Conservation (phyloP, 1,140 invertebrate species). For the Rhagoletis pomonella region DNA sequence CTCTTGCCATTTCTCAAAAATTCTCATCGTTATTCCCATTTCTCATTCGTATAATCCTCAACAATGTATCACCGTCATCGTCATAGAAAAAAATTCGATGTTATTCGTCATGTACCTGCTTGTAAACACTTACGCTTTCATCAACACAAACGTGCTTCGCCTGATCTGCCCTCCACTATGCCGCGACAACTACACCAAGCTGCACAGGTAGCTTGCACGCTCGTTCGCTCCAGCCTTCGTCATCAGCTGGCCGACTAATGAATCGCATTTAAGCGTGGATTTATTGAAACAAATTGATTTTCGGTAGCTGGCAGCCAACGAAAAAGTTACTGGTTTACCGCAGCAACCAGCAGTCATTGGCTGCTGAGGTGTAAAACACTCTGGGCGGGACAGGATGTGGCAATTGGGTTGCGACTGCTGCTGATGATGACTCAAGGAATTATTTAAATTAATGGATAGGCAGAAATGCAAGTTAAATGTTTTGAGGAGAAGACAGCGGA, state of each 20-base stretch:
- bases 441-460: background rate
- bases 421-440: background rate
- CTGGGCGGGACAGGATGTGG: background rate
- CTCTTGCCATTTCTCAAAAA: too few relatives aligned
- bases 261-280: background rate
- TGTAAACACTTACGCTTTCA: background rate
- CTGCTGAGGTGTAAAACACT: background rate
- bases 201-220: too few relatives aligned
- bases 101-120: background rate
- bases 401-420: background rate
- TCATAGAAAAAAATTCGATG: too few relatives aligned
- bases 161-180: background rate
- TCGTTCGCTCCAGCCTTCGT: background rate
- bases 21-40: too few relatives aligned
- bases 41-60: too few relatives aligned
- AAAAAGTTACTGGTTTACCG: background rate
- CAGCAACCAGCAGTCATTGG: background rate
- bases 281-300: slow-evolving; percentile 40
- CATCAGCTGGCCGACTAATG: background rate
- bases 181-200: background rate
- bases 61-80: too few relatives aligned
- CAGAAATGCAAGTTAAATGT: background rate
- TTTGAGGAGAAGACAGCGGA: too few relatives aligned
- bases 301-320: background rate
- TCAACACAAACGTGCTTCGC: background rate